Conservation (phyloP, 2,888 invertebrate genomes). For the Epirrita christyi region DNA sequence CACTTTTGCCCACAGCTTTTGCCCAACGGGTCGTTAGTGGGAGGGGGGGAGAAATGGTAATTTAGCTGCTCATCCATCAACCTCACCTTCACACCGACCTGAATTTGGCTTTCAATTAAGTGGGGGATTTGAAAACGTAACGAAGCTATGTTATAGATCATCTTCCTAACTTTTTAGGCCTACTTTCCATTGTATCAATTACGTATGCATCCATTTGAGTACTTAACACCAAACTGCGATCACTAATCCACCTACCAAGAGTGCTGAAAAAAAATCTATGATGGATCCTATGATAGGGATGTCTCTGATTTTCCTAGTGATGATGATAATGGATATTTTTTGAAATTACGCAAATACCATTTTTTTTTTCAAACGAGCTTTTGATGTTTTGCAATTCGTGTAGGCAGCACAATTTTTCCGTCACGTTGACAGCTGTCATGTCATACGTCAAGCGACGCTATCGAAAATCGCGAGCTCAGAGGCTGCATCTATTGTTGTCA, state of each 20-base stretch:
- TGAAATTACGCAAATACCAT: not conserved
- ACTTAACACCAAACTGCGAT: too few relatives aligned
- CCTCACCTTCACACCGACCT: constrained; percentile 68
- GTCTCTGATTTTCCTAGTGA: too few relatives aligned
- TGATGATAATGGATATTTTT: too few relatives aligned
- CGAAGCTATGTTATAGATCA: not conserved
- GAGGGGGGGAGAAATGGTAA: constrained; percentile 55
- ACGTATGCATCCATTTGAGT: too few relatives aligned
- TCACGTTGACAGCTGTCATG: constrained; percentile 34
- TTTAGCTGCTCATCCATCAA: constrained; percentile 77
- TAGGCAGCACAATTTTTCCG: constrained; percentile 37
- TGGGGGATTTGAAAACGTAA: constrained; percentile 44
- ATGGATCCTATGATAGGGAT: too few relatives aligned
- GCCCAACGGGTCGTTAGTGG: constrained; percentile 69
- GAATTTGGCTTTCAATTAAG: constrained; percentile 71
- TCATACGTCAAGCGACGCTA: constrained; percentile 32
- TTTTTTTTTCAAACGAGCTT: not conserved
- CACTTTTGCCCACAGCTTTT: constrained; percentile 58
- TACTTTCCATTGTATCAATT: too few relatives aligned
- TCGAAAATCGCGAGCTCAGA: constrained; percentile 48
- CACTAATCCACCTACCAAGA: too few relatives aligned
- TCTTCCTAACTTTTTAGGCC: not conserved
- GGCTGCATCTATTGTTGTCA: constrained; percentile 40
- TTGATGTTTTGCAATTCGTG: constrained; percentile 27
- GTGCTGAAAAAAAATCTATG: too few relatives aligned